Evolutionary conservation across 2,797 vertebrate genomes (phyloP).

Genomic region (Danio jaintianensis): DNA sequence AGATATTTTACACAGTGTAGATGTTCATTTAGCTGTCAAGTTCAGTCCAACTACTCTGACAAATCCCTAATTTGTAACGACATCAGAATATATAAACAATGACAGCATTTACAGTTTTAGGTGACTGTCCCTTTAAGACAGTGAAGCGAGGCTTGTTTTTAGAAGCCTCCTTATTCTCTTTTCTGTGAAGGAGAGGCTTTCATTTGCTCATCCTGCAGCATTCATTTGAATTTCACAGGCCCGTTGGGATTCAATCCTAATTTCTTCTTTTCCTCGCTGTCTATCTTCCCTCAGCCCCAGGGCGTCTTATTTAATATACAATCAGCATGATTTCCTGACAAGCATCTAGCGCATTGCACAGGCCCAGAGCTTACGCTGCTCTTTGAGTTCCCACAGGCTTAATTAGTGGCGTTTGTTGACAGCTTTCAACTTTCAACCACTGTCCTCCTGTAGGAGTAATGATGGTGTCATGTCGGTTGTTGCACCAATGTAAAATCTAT

Average conservation of each 20-base stretch:
- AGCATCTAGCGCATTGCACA: slow-evolving; percentile 26
- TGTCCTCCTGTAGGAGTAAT: slow-evolving; percentile 36
- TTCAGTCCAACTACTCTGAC: too few species aligned
- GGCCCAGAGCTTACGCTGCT: slow-evolving; percentile 43
- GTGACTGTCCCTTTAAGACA: slow-evolving; percentile 23
- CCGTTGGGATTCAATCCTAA: slow-evolving; percentile 41
- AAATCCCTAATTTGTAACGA: neutral
- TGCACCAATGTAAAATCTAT: slow-evolving; percentile 36
- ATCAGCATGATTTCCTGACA: slow-evolving; percentile 64
- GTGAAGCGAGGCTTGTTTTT: neutral
- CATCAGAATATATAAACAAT: neutral
- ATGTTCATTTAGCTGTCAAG: too few species aligned
- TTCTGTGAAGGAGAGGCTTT: slow-evolving; percentile 23
- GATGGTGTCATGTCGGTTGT: slow-evolving; percentile 40
- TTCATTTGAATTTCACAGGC: slow-evolving; percentile 37
- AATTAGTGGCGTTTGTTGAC: slow-evolving; percentile 72
- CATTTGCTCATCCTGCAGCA: slow-evolving; percentile 12
- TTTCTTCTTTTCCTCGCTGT: slow-evolving; percentile 40
- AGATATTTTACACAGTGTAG: too few species aligned
- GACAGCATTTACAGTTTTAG: neutral
- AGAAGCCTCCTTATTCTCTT: slow-evolving; percentile 2
- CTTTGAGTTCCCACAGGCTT: slow-evolving; percentile 77
- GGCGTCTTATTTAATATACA: slow-evolving; percentile 63
- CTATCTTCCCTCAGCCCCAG: slow-evolving; percentile 46
- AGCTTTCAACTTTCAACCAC: slow-evolving; percentile 46